Base-by-base conservation (phyloP, 2,888 invertebrate genomes). In the Drosophila infuscata region DNA sequence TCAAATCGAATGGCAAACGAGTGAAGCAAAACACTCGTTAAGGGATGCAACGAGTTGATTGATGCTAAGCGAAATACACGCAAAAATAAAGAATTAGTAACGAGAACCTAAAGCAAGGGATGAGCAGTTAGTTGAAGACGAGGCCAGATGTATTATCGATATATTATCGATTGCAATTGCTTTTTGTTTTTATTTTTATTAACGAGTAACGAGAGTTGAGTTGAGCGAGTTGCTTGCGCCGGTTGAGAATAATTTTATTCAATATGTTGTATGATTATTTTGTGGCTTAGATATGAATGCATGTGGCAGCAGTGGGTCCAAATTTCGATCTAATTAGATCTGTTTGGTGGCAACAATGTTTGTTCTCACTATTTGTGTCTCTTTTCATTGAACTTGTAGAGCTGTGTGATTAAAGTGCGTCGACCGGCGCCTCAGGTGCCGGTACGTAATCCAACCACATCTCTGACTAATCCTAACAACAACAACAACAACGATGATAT, bases 341-440 rank as follows among this genome's bases (percentile, higher is more conserved):
- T 33, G n/a, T 46, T 46, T 46, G n/a, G n/a, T 64, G 54, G 64
- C 49, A 51, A 54, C 12, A 41, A 59, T 38, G 20, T 62, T 62
- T 60, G 41, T 9, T 43, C 20, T 51, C 57, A 49, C 15, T 32
- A 3, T 25, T 25, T 25, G 25, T 25, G 2, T 35, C 3, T 36
- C 15, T 52, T 38, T n/a, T 32, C 29, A 38, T 43, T 57, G 51
- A 32, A 30, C 51, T 76, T 73, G 30, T 84, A 84, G 84, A 82
- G 78, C 32, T 73, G 64, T 74, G 79, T 70, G 56, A 76, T 86
- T 32, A 86, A 82, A 61, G 79, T 83, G 25, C 89, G 88, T 56
- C 81, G 83, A 12, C 79, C 75, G 58, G 88, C 88, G 35, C 86
- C 86, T 33, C 76, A 86, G 60, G 89, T 85, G 65, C 89, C 89